Percentiles rank a stretch among this genome's conserved stretches.
Evolutionary conservation across 2,113 vertebrate species (phyloP).

Genomic region (Xyliphius kryptos): DNA sequence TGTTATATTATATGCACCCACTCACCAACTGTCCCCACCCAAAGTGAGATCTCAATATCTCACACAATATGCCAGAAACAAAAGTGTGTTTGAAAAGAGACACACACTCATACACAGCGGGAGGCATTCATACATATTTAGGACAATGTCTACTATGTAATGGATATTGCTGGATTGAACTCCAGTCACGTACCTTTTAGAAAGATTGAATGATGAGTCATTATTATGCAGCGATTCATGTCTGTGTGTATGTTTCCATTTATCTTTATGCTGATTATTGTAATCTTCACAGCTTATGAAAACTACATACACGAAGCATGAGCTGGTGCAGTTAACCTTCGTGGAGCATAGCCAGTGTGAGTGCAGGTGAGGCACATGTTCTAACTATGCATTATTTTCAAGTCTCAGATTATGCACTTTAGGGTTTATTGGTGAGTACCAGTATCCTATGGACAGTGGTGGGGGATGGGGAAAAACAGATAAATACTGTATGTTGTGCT

Average conservation of each 20-base stretch:
- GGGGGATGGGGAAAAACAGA: no score
- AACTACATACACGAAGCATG: slow-evolving; percentile 70
- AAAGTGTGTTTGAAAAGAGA: slow-evolving; percentile 25
- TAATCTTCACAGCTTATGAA: slow-evolving; percentile 70
- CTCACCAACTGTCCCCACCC: slow-evolving; percentile 8
- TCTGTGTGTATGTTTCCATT: background rate
- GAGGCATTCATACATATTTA: slow-evolving; percentile 45
- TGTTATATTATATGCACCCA: slow-evolving; percentile 1
- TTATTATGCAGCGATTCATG: slow-evolving; percentile 35
- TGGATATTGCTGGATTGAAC: no score
- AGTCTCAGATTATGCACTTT: no score
- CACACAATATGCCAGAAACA: slow-evolving; percentile 21
- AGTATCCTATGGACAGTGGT: no score
- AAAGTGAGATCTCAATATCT: slow-evolving; percentile 25
- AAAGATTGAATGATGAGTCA: no score
- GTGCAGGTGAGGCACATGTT: slow-evolving; percentile 87
- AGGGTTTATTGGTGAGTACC: no score
- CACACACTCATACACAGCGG: slow-evolving; percentile 49
- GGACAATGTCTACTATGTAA: slow-evolving; percentile 2
- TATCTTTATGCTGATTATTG: slow-evolving; percentile 2
- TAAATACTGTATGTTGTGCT: no score
- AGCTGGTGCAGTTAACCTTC: slow-evolving; percentile 73
- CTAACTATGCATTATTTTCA: background rate
- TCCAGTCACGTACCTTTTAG: no score
- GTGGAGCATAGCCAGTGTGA: slow-evolving; percentile 80